phyloP scores from a whole-genome alignment of 1,140 invertebrate species.

The Spodoptera litura region DNA sequence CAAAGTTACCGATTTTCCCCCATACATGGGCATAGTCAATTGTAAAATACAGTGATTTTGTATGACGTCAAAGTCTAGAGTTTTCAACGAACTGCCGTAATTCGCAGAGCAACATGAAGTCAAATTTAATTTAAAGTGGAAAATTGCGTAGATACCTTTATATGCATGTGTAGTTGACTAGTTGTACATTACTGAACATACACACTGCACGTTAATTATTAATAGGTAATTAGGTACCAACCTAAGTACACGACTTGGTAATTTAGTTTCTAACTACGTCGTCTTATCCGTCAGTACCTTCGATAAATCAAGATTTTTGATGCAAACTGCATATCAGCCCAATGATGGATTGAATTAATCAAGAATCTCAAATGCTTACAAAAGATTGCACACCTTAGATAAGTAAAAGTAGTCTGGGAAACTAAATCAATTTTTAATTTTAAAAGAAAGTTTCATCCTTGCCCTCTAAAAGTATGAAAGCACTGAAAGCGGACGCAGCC shows the following conservation, averaged over 20 bases:
- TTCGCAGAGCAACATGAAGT: neutral
- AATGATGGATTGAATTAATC: conserved; percentile 15
- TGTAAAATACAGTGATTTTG: too few species aligned
- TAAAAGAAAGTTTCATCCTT: conserved; percentile 9
- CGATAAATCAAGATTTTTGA: conserved; percentile 35
- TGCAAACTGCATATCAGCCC: conserved; percentile 1
- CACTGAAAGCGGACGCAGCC: neutral
- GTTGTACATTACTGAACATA: conserved; percentile 7
- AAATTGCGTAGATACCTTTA: conserved; percentile 4
- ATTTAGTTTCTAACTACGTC: conserved; percentile 4
- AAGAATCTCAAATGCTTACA: neutral
- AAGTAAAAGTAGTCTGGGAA: neutral
- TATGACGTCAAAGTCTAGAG: too few species aligned
- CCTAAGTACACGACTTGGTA: neutral
- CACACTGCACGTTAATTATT: conserved; percentile 3
- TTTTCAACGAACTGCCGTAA: neutral
- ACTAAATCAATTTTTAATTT: neutral
- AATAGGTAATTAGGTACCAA: neutral
- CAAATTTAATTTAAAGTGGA: conserved; percentile 15
- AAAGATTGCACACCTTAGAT: neutral
- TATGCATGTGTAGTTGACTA: neutral
- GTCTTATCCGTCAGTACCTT: conserved; percentile 1
- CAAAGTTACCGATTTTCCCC: too few species aligned
- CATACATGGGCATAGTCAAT: too few species aligned
- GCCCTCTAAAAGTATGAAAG: neutral